Evolutionary conservation across 2,797 vertebrate genomes (phyloP).

Genomic region (Psittacula echo): DNA sequence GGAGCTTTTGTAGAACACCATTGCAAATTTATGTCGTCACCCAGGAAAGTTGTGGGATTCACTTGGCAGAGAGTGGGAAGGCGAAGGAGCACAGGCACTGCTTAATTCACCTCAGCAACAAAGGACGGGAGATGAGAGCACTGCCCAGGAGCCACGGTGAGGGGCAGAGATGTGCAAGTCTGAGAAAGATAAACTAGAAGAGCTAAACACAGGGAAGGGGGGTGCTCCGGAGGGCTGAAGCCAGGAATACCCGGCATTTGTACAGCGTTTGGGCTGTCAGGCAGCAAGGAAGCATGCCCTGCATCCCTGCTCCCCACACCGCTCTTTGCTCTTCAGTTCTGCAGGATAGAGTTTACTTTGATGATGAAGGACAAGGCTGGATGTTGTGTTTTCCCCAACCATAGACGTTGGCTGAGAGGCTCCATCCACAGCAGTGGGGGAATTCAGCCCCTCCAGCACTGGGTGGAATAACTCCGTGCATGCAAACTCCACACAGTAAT

Average conservation of each 20-base stretch:
- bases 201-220: neutral
- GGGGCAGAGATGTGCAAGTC: neutral
- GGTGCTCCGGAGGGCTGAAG: neutral
- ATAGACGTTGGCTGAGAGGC: neutral
- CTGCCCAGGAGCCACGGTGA: neutral
- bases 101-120: neutral
- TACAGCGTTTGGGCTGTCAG: neutral
- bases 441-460: neutral
- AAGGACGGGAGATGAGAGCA: neutral
- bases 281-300: neutral
- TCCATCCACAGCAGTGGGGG: neutral
- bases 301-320: neutral
- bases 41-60: constrained; percentile 42
- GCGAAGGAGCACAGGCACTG: neutral
- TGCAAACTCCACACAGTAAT: constrained; percentile 1
- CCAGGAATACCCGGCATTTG: neutral
- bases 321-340: neutral
- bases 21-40: constrained; percentile 70
- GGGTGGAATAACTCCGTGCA: neutral
- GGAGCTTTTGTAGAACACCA: constrained; percentile 37
- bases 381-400: neutral
- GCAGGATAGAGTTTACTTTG: neutral
- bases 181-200: neutral
- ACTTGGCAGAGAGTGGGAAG: neutral
- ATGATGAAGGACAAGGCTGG: neutral